phyloP scores from a whole-genome alignment of 1,140 invertebrate species.

The Bombus polaris region DNA sequence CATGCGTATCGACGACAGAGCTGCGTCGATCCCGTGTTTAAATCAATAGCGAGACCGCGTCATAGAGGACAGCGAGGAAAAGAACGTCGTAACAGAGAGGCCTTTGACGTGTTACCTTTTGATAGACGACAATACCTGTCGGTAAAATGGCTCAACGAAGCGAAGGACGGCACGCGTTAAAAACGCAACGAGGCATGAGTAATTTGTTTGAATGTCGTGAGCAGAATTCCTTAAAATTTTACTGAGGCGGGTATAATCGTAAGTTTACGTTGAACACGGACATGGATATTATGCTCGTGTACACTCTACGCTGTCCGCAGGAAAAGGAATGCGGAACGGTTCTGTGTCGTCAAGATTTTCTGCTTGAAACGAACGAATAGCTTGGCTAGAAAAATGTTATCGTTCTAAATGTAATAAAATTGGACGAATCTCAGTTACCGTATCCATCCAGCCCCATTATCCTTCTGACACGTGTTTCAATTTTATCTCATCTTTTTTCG shows the following conservation, averaged over 20 bases:
- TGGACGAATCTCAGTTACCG: neutral
- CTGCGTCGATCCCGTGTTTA: neutral
- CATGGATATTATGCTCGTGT: slow-evolving; percentile 13
- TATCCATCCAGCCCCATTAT: neutral
- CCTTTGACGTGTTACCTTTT: neutral
- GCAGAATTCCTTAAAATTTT: slow-evolving; percentile 13
- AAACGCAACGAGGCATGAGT: neutral
- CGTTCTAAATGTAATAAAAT: slow-evolving; percentile 7
- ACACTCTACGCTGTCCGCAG: neutral
- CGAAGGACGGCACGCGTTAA: neutral
- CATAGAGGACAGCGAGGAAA: no score
- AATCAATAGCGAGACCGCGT: neutral
- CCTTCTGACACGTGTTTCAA: neutral
- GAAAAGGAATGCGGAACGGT: neutral
- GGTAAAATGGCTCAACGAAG: neutral
- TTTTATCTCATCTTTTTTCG: neutral
- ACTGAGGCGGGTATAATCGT: neutral
- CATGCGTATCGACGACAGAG: neutral
- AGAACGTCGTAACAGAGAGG: no score
- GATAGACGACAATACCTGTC: no score
- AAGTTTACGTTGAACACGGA: slow-evolving; percentile 5
- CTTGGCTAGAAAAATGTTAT: neutral
- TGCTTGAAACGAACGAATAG: slow-evolving; percentile 13
- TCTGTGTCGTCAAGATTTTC: slow-evolving; percentile 28
- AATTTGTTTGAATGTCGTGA: neutral